Evolutionary conservation across 2,888 invertebrate genomes (phyloP), one percentile per base, ranked within the genome.

Genomic region (Eristalinus sepulchralis): DNA sequence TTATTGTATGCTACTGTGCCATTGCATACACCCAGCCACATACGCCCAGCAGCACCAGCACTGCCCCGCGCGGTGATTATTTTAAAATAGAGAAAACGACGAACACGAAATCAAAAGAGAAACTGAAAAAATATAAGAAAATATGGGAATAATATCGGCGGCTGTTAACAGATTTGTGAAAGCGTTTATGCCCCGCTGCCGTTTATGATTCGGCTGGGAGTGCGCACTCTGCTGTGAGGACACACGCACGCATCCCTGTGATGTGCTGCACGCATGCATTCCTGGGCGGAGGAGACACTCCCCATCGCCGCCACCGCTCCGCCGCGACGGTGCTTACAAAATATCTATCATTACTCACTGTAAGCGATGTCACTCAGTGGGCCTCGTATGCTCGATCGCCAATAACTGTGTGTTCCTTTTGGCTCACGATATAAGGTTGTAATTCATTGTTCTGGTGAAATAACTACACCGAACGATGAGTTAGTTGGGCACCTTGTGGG

Each of bases 91-190:
- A 83, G 62, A 75, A 78, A 70, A 64, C 1, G 57, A 86, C 47
- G 76, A 71, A 77, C 55, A 64, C 64, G 36, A 68, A 64, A 59
- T 39, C 59, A 66, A 57, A 72, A 47, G 66, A 66, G 39, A 47
- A 66, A 55, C 66, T 27, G 31, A 67, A 68, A 73, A 31, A 67
- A 67, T 71, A 77, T 62, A 68, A 77, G 68, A 85, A 85, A 86
- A 79, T 86, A 86, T 86, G 86, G 83, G 85, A 90, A 87, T 89
- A 91, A 91, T 92, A 92, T 91, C 90, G 90, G 90, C 90, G 90
- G 91, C 91, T 92, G 92, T 91, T 92, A 92, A 91, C 89, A 92
- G 91, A 91, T 91, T 91, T 91, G 92, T 91, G 90, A 88, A 90
- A 88, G 88, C 85, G 89, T 88, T 88, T 88, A 88, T 88, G 88